Evolutionary conservation across 2,113 vertebrate species (phyloP).

Genomic region (Vimba vimba): DNA sequence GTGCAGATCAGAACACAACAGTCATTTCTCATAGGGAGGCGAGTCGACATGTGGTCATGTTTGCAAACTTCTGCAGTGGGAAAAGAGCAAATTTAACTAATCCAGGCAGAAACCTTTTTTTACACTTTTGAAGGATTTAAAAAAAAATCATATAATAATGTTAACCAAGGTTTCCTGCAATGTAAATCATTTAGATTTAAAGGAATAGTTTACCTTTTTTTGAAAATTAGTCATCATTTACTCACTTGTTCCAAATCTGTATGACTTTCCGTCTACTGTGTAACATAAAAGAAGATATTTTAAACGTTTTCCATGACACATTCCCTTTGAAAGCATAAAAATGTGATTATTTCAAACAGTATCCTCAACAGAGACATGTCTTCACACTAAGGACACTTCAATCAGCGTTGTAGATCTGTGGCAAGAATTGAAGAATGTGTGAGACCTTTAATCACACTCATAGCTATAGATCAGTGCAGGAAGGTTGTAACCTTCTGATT

Average conservation of each 20-base stretch:
- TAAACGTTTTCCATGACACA: too few species aligned
- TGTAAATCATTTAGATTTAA: neutral
- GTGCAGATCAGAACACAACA: constrained; percentile 17
- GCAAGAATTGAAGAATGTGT: constrained; percentile 20
- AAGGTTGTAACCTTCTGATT: constrained; percentile 70
- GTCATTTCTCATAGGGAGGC: neutral
- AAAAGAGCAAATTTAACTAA: neutral
- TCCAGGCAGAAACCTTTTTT: neutral
- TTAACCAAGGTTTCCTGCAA: neutral
- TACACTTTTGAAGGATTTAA: neutral
- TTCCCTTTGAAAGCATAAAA: neutral
- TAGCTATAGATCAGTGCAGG: constrained; percentile 56
- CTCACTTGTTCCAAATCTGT: neutral
- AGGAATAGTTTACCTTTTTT: neutral
- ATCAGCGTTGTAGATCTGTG: neutral
- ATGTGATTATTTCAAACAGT: neutral
- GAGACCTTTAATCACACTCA: constrained; percentile 28
- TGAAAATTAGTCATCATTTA: neutral
- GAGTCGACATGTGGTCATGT: constrained; percentile 12
- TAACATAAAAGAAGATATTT: neutral
- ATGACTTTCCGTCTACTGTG: neutral
- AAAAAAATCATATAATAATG: neutral
- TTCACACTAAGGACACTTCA: constrained; percentile 5
- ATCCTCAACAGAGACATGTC: neutral
- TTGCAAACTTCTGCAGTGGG: neutral